Evolutionary conservation across 2,113 vertebrate genomes (phyloP).

Genomic region (Channa maculata): DNA sequence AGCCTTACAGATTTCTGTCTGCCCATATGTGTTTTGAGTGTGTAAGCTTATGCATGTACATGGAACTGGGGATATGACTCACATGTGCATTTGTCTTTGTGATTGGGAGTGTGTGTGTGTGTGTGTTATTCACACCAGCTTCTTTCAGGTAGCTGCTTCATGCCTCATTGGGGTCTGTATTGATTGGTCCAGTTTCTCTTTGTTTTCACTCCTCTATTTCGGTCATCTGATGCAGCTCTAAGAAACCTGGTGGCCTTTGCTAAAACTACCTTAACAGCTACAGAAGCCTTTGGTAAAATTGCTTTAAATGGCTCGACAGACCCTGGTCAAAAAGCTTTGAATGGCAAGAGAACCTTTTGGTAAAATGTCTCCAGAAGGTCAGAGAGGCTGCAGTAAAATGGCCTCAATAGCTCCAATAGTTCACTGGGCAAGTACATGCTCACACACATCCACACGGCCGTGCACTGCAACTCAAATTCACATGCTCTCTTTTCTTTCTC

Average conservation of each 20-base stretch:
- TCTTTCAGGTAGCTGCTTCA: constrained; percentile 75
- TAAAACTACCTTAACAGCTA: constrained; percentile 72
- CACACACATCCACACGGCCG: neutral
- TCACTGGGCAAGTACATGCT: constrained; percentile 36
- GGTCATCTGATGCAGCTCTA: constrained; percentile 67
- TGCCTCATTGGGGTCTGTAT: constrained; percentile 81
- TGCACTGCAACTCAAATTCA: constrained; percentile 4
- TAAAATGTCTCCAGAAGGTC: constrained; percentile 79
- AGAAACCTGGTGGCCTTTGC: constrained; percentile 78
- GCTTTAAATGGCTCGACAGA: constrained; percentile 70
- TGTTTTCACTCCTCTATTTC: constrained; percentile 78
- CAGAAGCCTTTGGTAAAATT: constrained; percentile 73
- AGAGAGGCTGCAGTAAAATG: constrained; percentile 59
- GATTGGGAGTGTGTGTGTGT: constrained; percentile 1
- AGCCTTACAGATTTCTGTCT: neutral
- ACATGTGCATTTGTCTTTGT: neutral
- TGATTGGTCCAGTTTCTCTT: constrained; percentile 81
- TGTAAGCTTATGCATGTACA: neutral
- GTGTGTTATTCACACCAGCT: constrained; percentile 17
- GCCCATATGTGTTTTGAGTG: neutral
- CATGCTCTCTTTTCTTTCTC: neutral
- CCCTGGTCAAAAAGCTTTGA: constrained; percentile 57
- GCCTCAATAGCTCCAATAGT: constrained; percentile 53
- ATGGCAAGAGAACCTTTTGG: constrained; percentile 72
- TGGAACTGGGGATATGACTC: neutral